Evolutionary conservation across 2,797 vertebrate genomes (phyloP).

Genomic region (Calcarius lapponicus): DNA sequence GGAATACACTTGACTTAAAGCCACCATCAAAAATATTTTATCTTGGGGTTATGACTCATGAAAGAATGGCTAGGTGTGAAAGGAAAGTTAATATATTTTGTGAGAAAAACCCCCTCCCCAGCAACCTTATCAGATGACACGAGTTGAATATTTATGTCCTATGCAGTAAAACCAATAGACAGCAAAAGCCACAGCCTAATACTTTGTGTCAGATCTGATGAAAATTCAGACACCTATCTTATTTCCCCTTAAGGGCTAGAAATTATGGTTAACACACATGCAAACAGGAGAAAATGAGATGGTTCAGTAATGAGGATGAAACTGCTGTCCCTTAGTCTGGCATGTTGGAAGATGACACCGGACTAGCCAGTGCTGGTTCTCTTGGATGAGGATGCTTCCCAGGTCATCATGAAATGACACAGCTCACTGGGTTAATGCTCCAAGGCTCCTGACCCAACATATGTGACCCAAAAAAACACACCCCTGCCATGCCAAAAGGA

Average conservation of each 20-base stretch:
- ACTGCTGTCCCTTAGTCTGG: background rate
- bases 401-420: background rate
- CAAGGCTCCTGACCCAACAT: background rate
- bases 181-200: background rate
- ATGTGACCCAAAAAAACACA: background rate
- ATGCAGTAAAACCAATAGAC: background rate
- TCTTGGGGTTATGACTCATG: conserved; percentile 5
- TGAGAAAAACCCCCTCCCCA: background rate
- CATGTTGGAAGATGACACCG: accelerated
- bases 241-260: background rate
- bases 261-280: background rate
- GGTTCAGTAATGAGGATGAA: background rate
- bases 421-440: background rate
- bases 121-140: background rate
- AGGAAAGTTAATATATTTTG: background rate
- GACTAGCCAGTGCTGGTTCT: background rate
- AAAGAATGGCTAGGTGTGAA: conserved; percentile 15
- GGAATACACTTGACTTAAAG: conserved; percentile 7
- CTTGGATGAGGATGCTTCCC: background rate
- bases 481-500: background rate
- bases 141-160: background rate
- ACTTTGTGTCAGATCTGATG: background rate
- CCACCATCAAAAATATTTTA: background rate
- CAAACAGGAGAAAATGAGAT: background rate
- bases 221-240: background rate